These are phyloP conservation scores for Hippopotamyrus pictus DNA, from an alignment of 2,797 vertebrate genomes.

Conservation along the genomic window DNA sequence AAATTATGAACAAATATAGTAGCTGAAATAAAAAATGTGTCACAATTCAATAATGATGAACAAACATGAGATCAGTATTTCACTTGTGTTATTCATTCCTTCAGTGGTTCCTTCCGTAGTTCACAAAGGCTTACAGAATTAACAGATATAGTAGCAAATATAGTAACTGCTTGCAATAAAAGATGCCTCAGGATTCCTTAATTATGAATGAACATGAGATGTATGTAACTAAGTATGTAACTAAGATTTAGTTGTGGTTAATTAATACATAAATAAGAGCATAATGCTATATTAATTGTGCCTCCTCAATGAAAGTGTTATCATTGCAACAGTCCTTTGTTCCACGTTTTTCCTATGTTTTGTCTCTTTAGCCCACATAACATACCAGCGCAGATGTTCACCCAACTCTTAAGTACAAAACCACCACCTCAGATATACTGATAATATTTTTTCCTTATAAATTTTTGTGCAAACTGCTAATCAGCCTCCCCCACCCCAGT, in stretches of 20 bases:
- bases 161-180: neutral
- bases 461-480: neutral
- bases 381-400: neutral
- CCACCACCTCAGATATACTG: neutral
- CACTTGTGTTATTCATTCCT: neutral
- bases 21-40: neutral
- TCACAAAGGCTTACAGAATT: neutral
- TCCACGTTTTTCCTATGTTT: neutral
- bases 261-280: neutral
- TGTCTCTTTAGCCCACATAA: neutral
- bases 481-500: neutral
- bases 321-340: neutral
- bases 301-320: neutral
- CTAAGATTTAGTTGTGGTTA: neutral
- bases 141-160: neutral
- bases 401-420: neutral
- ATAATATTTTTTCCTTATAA: neutral
- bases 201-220: neutral
- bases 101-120: neutral
- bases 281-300: neutral
- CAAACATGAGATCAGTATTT: neutral
- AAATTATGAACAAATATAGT: neutral
- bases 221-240: neutral
- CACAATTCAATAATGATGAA: neutral
- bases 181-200: neutral